Conservation (phyloP, 2,888 invertebrate genomes). For the Rhingia campestris region DNA sequence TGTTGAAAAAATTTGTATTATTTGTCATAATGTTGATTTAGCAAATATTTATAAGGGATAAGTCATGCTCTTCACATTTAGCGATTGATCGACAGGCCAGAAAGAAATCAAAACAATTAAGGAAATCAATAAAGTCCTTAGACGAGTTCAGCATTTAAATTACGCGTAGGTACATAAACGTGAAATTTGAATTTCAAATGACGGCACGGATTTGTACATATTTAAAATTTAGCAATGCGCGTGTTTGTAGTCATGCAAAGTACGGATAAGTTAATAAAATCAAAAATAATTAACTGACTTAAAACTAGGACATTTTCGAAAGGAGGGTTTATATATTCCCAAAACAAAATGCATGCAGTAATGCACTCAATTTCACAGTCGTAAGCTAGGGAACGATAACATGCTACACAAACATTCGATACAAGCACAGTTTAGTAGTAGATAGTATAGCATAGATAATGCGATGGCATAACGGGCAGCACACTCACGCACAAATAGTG, state of each 20-base stretch:
- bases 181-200: conserved; percentile 60
- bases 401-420: not conserved
- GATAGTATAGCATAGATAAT: conserved; percentile 45
- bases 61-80: too few species aligned
- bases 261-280: too few species aligned
- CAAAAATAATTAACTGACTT: too few species aligned
- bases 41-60: too few species aligned
- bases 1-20: too few species aligned
- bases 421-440: conserved; percentile 4
- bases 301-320: too few species aligned
- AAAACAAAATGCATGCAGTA: too few species aligned
- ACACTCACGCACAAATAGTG: conserved; percentile 84
- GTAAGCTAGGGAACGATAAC: not conserved
- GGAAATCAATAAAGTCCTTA: conserved; percentile 7
- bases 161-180: not conserved
- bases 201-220: not conserved
- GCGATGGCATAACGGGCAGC: conserved; percentile 73
- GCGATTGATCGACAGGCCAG: not conserved
- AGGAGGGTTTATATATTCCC: too few species aligned
- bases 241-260: too few species aligned
- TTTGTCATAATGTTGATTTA: too few species aligned
- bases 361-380: not conserved
- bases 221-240: too few species aligned
- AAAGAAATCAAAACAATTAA: conserved; percentile 46
- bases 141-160: conserved; percentile 4